phyloP scores from a whole-genome alignment of 2,888 invertebrate species.

The Coremacera marginata region DNA sequence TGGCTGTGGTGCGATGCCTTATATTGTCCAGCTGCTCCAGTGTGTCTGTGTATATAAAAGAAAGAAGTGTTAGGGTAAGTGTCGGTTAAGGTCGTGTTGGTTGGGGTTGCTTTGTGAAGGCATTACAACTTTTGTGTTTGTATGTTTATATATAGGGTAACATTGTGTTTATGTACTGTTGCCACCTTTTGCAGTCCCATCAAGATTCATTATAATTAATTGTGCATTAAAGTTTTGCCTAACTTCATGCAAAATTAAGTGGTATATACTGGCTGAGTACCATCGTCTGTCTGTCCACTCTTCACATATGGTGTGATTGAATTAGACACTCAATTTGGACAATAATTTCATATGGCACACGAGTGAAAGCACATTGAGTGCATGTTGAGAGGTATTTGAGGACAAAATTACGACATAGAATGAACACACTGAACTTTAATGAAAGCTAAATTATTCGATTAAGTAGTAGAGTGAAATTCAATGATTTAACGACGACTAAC shows the following conservation, averaged over 20 bases:
- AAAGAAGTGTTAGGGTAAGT: background rate
- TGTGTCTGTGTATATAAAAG: slow-evolving; percentile 58
- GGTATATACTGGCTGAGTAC: background rate
- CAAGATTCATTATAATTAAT: slow-evolving; percentile 54
- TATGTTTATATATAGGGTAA: slow-evolving; percentile 15
- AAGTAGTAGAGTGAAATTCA: too few relatives aligned
- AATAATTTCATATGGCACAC: background rate
- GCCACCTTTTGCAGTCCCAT: slow-evolving; percentile 19
- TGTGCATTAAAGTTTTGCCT: slow-evolving; percentile 47
- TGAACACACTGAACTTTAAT: too few relatives aligned
- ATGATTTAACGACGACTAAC: too few relatives aligned
- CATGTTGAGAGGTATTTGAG: too few relatives aligned
- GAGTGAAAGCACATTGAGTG: background rate
- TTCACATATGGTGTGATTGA: slow-evolving; percentile 48
- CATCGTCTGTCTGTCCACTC: background rate
- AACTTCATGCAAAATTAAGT: background rate
- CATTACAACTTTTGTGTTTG: background rate
- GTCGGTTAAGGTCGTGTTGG: background rate
- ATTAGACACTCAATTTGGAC: slow-evolving; percentile 50
- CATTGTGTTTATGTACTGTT: background rate
- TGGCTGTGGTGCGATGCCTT: slow-evolving; percentile 65
- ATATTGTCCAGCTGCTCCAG: slow-evolving; percentile 67
- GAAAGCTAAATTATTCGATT: too few relatives aligned
- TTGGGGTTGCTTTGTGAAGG: background rate
- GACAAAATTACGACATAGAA: too few relatives aligned